phyloP scores from a whole-genome alignment of 2,888 invertebrate species.

The Dromius quadrimaculatus region DNA sequence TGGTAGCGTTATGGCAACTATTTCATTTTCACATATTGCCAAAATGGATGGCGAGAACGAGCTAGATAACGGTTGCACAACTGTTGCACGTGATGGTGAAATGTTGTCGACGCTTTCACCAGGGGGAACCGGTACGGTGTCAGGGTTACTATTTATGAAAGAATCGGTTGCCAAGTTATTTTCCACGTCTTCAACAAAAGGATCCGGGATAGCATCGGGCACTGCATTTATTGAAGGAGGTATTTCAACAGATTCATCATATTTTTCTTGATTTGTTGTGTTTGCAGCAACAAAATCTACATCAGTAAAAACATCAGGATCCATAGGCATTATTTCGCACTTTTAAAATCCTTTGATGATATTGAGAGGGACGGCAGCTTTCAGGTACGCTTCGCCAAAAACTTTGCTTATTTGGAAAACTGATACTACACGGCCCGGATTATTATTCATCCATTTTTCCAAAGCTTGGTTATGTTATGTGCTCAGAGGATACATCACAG shows the following conservation, averaged over 20 bases:
- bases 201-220: neutral
- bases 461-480: neutral
- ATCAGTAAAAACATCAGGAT: neutral
- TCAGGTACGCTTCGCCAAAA: neutral
- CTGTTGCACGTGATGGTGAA: too few species aligned
- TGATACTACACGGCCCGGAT: neutral
- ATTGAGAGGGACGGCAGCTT: neutral
- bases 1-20: too few species aligned
- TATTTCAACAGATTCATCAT: neutral
- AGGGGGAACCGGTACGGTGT: neutral
- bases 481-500: constrained; percentile 7
- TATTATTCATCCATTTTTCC: constrained; percentile 6
- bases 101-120: neutral
- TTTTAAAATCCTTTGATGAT: neutral
- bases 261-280: neutral
- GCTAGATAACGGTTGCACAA: too few species aligned
- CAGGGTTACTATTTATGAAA: neutral
- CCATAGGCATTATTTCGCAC: neutral
- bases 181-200: neutral
- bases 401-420: constrained; percentile 12
- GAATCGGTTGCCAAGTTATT: neutral
- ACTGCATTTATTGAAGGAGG: neutral
- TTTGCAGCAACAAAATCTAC: neutral
- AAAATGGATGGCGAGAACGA: too few species aligned
- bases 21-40: too few species aligned